A percentile compares a stretch with the other conserved stretches of the same genome.
phyloP scores from a whole-genome alignment of 1,140 invertebrate species.

The Dermatophagoides farinae region DNA sequence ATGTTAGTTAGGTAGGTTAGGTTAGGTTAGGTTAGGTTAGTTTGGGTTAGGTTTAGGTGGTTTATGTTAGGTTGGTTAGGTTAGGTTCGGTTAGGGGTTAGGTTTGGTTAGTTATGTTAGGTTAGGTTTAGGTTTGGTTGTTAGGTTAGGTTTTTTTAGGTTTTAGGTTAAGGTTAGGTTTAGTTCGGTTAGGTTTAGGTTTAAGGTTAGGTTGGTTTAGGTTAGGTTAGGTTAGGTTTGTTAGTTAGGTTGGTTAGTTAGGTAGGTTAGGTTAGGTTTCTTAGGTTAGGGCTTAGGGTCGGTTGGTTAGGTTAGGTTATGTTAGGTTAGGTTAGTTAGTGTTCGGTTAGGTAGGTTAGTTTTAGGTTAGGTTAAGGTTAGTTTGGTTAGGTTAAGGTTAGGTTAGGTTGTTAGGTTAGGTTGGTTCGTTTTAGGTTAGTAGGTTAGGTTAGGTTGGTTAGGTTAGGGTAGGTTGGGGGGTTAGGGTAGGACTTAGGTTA shows the following conservation, averaged over 20 bases:
- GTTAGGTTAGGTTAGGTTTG: slow-evolving; percentile 16
- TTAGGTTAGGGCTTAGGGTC: too few relatives aligned
- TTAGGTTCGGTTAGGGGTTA: slow-evolving; percentile 11
- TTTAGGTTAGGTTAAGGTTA: too few relatives aligned
- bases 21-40: slow-evolving; percentile 19
- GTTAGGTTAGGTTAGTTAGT: too few relatives aligned
- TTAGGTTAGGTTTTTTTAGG: slow-evolving; percentile 22
- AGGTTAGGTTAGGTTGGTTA: too few relatives aligned
- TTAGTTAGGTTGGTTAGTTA: slow-evolving; percentile 14
- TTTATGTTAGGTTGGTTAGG: slow-evolving; percentile 9
- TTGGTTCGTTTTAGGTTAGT: too few relatives aligned
- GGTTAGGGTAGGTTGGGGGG: too few relatives aligned
- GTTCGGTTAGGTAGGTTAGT: too few relatives aligned
- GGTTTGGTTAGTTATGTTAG: slow-evolving; percentile 16
- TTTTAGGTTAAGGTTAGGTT: slow-evolving; percentile 23
- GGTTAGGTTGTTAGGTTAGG: too few relatives aligned
- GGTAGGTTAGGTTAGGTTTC: slow-evolving; percentile 13
- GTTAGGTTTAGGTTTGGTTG: slow-evolving; percentile 17
- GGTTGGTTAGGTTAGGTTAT: too few relatives aligned
- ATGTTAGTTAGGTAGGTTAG: too few relatives aligned
- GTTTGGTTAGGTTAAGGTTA: too few relatives aligned
- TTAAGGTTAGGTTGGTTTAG: slow-evolving; percentile 18
- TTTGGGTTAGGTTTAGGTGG: slow-evolving; percentile 17
- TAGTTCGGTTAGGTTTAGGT: slow-evolving; percentile 22
- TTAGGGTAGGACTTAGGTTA: too few relatives aligned